phyloP scores from a whole-genome alignment of 2,113 vertebrate genomes.

The Pseudopipra pipra region DNA sequence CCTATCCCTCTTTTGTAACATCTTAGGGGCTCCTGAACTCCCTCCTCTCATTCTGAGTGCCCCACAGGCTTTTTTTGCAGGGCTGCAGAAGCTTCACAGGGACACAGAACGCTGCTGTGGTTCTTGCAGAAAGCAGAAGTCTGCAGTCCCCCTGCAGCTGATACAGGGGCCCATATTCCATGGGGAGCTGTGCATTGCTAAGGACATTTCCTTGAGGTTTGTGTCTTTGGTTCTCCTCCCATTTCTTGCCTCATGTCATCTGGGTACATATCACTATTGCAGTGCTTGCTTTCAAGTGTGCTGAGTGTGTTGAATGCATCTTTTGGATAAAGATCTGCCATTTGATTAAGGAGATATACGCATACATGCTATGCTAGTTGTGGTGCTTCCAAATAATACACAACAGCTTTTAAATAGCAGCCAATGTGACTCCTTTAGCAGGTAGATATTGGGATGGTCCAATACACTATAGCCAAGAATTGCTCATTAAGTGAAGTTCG shows the following conservation, averaged over 20 bases:
- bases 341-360: background rate
- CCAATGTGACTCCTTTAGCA: background rate
- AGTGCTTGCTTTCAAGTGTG: background rate
- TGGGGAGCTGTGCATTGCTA: background rate
- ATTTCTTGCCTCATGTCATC: background rate
- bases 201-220: background rate
- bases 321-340: background rate
- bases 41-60: background rate
- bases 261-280: rapidly evolving
- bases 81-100: background rate
- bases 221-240: background rate
- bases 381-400: background rate
- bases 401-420: background rate
- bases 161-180: rapidly evolving
- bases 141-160: rapidly evolving
- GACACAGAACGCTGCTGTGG: background rate
- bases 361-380: background rate
- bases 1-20: background rate
- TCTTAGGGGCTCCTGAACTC: background rate
- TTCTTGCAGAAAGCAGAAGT: background rate
- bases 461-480: background rate
- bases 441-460: background rate
- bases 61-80: background rate
- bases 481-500: background rate
- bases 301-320: background rate